Base-by-base conservation (phyloP, 1,140 invertebrate genomes). In the Gerris buenoi region DNA sequence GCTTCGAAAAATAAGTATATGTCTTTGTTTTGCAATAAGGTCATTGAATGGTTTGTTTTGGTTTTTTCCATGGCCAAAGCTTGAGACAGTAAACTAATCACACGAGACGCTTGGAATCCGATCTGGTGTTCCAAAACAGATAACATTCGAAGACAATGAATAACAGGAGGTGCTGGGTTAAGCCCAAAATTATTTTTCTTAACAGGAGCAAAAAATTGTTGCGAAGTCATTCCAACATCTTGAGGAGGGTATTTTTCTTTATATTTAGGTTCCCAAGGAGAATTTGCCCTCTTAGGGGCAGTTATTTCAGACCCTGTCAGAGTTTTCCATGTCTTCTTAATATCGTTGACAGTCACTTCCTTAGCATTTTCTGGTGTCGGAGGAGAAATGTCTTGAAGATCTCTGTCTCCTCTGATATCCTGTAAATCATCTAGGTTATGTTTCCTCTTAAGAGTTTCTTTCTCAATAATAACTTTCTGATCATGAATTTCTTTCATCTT, bases 91-190 rank as follows among this genome's bases (percentile, higher is more conserved):
- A 91, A 73, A 57, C 87, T 83, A 0, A 90, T 83, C 25, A 90
- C 80, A 76, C 86, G 88, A 0, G 89, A 88, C 0, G 88, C 89
- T 0, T 91, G 76, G 56, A 88, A 90, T 27, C 89, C 90, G 15
- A 93, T 74, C 72, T 89, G 86, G 68, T 85, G 84, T 77, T 93
- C 90, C 0, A 93, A 76, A 0, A 89, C 89, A 2, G 88, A 88
- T 0, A 93, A 77, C 63, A 89, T 76, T 64, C 89, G 78, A 46
- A 91, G 74, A 22, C 90, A 84, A 56, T 82, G 83, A 3, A 91
- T 85, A 10, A 90, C 77, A 26, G 68, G 69, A 25, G 68, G 62
- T 22, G 62, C 66, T 25, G 58, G 64, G 28, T 57, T 5, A 3
- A 22, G 3, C 15, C 10, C 3, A 14, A 3, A 3, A 60, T 5